Conservation (phyloP, 2,888 invertebrate species). For the Clanis bilineata region DNA sequence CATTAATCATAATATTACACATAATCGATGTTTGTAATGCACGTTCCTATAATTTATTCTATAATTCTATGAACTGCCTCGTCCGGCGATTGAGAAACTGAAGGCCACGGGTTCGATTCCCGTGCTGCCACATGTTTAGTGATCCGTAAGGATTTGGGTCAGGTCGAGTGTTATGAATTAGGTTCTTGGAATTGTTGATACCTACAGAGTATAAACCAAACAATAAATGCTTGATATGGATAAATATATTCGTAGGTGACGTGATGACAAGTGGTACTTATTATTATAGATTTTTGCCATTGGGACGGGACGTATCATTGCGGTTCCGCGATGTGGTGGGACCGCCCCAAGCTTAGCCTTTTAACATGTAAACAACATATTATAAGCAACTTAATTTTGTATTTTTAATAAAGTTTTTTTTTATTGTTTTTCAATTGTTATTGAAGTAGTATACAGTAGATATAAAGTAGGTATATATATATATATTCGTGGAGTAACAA, state of each 20-base stretch:
- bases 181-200: neutral
- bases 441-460: too few species aligned
- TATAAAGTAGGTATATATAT: too few species aligned
- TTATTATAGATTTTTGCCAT: too few species aligned
- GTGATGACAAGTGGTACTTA: too few species aligned
- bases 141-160: neutral
- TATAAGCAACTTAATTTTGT: too few species aligned
- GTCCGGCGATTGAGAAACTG: neutral
- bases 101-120: neutral
- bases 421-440: too few species aligned
- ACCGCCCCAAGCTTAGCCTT: neutral
- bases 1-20: conserved; percentile 9
- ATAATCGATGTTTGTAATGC: neutral
- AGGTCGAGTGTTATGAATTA: neutral
- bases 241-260: too few species aligned
- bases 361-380: neutral
- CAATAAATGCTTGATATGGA: neutral
- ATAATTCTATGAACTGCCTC: conserved; percentile 6
- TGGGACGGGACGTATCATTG: too few species aligned
- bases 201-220: neutral
- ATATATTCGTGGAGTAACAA: neutral
- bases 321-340: too few species aligned
- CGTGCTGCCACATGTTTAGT: neutral
- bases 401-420: too few species aligned
- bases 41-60: neutral